Evolutionary conservation across 2,888 invertebrate genomes (phyloP).

Genomic region (Eupithecia inturbata): DNA sequence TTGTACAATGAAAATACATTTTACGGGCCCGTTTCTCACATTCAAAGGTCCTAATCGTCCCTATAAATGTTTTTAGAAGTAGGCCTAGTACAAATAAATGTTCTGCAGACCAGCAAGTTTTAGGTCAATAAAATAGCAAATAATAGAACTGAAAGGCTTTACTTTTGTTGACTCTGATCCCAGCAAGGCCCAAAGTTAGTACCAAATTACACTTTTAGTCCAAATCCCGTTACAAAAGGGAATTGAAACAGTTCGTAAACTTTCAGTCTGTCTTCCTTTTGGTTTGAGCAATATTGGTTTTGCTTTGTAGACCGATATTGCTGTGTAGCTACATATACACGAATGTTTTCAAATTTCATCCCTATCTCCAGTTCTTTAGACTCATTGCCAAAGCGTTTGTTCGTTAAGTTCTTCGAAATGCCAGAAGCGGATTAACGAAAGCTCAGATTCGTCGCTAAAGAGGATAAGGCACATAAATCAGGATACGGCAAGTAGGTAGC

Average conservation of each 20-base stretch:
- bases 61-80: background rate
- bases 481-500: background rate
- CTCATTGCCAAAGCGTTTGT: background rate
- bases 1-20: background rate
- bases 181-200: conserved; percentile 11
- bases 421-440: conserved; percentile 6
- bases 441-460: background rate
- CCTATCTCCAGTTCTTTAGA: background rate
- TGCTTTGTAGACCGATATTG: conserved; percentile 15
- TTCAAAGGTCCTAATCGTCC: background rate
- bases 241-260: conserved; percentile 18
- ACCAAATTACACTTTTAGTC: conserved; percentile 9
- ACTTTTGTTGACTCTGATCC: conserved; percentile 11
- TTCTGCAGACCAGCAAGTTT: background rate
- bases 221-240: background rate
- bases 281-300: conserved; percentile 21
- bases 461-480: conserved; percentile 1
- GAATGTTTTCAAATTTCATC: conserved; percentile 11
- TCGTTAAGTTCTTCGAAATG: background rate
- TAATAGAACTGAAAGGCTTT: conserved; percentile 14
- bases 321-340: background rate
- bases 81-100: background rate
- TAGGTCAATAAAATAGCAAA: conserved; percentile 2
- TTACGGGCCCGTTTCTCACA: background rate
- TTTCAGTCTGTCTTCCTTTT: conserved; percentile 16